phyloP scores from a whole-genome alignment of 2,888 invertebrate genomes.

The Chymomyza caudatula region DNA sequence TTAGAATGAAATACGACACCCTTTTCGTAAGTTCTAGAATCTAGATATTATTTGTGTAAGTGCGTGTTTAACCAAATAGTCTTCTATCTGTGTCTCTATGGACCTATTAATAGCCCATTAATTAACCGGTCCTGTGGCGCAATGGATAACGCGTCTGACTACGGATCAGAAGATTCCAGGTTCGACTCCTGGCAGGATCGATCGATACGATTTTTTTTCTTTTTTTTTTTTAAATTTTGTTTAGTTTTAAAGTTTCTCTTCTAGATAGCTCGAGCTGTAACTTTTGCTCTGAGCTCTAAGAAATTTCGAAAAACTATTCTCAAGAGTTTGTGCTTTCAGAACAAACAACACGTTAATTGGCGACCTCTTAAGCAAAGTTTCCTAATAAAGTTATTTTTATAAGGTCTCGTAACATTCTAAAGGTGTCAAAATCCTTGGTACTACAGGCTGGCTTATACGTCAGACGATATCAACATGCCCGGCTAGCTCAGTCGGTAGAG shows the following conservation, averaged over 20 bases:
- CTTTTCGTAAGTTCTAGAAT: too few species aligned
- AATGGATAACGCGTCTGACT: constrained; percentile 79
- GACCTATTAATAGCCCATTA: not conserved
- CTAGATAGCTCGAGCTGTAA: too few species aligned
- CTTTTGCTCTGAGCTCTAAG: too few species aligned
- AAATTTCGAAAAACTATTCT: too few species aligned
- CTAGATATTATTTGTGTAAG: too few species aligned
- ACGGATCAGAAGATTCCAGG: constrained; percentile 79
- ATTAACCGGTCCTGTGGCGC: constrained; percentile 77
- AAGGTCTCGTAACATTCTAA: not conserved
- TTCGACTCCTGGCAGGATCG: constrained; percentile 79
- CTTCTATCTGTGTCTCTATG: not conserved
- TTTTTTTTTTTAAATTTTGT: not conserved
- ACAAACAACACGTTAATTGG: too few species aligned
- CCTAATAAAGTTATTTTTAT: not conserved
- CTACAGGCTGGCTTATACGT: not conserved
- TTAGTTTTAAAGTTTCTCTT: too few species aligned
- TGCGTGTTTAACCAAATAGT: too few species aligned
- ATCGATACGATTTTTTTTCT: constrained; percentile 13
- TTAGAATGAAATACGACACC: too few species aligned
- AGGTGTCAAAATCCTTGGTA: constrained; percentile 1
- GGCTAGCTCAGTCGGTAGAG: constrained; percentile 71
- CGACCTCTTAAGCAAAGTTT: not conserved
- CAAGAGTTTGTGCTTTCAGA: too few species aligned
- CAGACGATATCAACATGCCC: constrained; percentile 26